Percentiles rank a stretch among this genome's conserved stretches.
Evolutionary conservation across 2,797 vertebrate species (phyloP).

Genomic region (Centropyge bicolor): DNA sequence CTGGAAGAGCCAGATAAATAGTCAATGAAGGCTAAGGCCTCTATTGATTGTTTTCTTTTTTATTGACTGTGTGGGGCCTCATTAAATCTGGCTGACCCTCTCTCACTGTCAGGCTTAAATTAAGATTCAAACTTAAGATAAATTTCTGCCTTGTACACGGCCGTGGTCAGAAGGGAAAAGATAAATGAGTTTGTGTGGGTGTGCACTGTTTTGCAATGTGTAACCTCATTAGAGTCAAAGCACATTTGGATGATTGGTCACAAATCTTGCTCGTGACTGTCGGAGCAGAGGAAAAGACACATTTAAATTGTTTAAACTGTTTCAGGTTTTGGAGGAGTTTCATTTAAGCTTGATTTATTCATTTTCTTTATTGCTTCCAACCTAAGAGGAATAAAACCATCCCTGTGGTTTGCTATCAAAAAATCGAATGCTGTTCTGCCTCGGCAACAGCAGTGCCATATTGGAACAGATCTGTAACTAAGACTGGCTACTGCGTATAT

Average conservation of each 20-base stretch:
- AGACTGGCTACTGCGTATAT: not conserved
- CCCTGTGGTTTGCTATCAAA: constrained; percentile 5
- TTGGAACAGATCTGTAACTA: constrained; percentile 23
- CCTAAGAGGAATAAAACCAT: not conserved
- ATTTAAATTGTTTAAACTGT: not conserved
- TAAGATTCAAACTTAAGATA: constrained; percentile 25
- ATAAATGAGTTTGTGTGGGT: constrained; percentile 4
- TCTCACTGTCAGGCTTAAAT: constrained; percentile 22
- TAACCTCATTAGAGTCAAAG: not conserved
- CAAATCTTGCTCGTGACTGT: not conserved
- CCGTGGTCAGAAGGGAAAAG: not conserved
- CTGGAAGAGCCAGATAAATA: constrained; percentile 13
- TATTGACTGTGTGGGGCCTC: constrained; percentile 34
- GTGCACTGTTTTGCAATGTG: not conserved
- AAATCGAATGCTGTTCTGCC: not conserved
- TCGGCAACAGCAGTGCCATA: not conserved
- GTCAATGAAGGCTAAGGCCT: constrained; percentile 34
- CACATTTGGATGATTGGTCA: not conserved
- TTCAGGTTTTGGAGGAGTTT: not conserved
- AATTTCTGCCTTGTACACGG: not conserved
- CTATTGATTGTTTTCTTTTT: constrained; percentile 44
- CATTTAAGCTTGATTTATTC: constrained; percentile 11
- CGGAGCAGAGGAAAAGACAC: not conserved
- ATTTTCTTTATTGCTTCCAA: not conserved
- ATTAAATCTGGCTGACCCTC: constrained; percentile 33